Evolutionary conservation across 2,888 invertebrate species (phyloP), one percentile per base, ranked within the genome.

Genomic region (Eupeodes luniger): DNA sequence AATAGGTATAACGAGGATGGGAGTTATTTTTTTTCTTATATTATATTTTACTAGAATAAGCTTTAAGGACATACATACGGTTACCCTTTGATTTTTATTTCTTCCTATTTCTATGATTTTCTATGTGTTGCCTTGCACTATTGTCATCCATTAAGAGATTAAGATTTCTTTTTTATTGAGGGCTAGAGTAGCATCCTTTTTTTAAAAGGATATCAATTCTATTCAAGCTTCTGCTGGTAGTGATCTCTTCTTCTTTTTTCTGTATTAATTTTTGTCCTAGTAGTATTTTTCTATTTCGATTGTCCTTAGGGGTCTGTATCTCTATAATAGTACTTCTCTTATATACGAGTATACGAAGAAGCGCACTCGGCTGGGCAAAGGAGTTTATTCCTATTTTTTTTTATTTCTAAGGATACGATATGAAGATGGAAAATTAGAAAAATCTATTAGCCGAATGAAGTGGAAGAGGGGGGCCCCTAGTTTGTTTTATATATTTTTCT

Each of bases 101-200:
- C 36, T 36, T n/a, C 27, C 7, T 40, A 19, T n/a, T 51, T 40
- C 4, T 49, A 67, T 34, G 40, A 62, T 67, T 67, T 34, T 49
- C 10, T 67, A 19, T 70, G 19, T 70, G 59, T 72, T 47, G 44
- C 59, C 36, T 72, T 75, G 57, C 40, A 67, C 27, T 76, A 36
- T 88, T 88, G 87, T 81, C 84, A 84, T 88, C 87, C 87, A 88
- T 88, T 88, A 88, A 88, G 84, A 88, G 87, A 88, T 88, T 88
- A 88, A 88, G 87, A 88, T 88, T 88, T 84, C 84, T 77, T 78
- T 88, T 84, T 78, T 84, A 84, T 88, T 86, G 79, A 70, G 19
- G 77, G 70, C 67, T 61, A 78, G 64, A 77, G 81, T 66, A 82
- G 75, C 81, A 84, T 84, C 87, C 84, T 82, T 88, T 86, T 87